Evolutionary conservation across 2,113 vertebrate species (phyloP).

Genomic region (Platichthys flesus): DNA sequence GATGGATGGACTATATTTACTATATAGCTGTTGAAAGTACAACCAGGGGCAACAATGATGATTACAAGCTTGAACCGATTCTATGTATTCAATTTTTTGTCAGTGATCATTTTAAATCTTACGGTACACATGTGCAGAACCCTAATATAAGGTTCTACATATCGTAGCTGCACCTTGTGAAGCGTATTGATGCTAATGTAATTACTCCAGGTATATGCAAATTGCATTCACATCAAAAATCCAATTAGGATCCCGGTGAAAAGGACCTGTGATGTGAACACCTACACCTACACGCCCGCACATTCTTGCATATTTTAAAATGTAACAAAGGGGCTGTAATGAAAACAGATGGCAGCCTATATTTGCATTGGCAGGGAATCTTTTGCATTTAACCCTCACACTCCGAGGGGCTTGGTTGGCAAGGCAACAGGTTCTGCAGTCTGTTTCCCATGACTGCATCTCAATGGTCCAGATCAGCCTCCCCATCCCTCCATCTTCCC

Average conservation of each 20-base stretch:
- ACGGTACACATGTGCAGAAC: neutral
- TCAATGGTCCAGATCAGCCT: constrained; percentile 71
- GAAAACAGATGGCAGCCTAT: constrained; percentile 79
- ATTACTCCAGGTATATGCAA: constrained; percentile 15
- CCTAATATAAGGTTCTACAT: neutral
- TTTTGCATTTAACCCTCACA: constrained; percentile 76
- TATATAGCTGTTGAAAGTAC: neutral
- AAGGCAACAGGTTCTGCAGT: constrained; percentile 78
- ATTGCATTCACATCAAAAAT: constrained; percentile 10
- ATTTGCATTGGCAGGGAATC: constrained; percentile 73
- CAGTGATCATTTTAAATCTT: neutral
- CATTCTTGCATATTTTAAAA: constrained; percentile 32
- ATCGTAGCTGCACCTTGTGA: neutral
- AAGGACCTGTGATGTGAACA: constrained; percentile 28
- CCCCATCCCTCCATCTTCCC: constrained; percentile 51
- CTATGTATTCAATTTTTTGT: neutral
- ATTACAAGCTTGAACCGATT: neutral
- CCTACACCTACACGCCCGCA: neutral
- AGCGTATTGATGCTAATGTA: neutral
- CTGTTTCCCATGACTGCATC: constrained; percentile 73
- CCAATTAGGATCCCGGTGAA: constrained; percentile 1
- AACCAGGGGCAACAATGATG: neutral
- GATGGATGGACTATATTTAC: neutral
- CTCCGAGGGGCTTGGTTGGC: constrained; percentile 77
- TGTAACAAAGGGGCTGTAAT: constrained; percentile 59